phyloP scores from a whole-genome alignment of 2,888 invertebrate species.

The Acleris cristana region DNA sequence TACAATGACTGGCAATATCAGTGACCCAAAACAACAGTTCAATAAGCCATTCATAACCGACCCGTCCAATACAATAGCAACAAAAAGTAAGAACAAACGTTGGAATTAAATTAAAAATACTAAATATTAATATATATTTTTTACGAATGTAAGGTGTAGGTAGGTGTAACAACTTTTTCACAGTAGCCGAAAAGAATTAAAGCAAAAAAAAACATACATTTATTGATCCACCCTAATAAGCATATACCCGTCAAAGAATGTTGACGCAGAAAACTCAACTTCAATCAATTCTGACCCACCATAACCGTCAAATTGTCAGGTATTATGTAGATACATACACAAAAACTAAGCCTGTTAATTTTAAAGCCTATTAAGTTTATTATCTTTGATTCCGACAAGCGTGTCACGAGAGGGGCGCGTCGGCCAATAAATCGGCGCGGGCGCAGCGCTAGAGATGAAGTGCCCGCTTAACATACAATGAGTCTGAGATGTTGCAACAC shows the following conservation, averaged over 20 bases:
- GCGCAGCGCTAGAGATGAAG: conserved; percentile 77
- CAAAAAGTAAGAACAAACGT: background rate
- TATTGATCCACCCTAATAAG: too few species aligned
- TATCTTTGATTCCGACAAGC: conserved; percentile 40
- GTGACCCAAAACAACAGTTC: conserved; percentile 10
- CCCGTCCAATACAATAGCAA: background rate
- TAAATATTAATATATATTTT: too few species aligned
- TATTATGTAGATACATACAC: background rate
- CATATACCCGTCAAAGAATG: too few species aligned
- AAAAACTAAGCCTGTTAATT: conserved; percentile 28
- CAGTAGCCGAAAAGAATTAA: too few species aligned
- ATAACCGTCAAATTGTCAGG: background rate
- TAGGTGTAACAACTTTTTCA: too few species aligned
- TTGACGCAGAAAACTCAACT: too few species aligned
- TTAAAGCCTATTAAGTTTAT: conserved; percentile 35
- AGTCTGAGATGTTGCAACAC: conserved; percentile 72
- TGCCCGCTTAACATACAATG: conserved; percentile 83
- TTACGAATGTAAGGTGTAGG: too few species aligned
- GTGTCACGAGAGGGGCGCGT: conserved; percentile 75
- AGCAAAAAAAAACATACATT: too few species aligned
- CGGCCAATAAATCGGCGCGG: conserved; percentile 75
- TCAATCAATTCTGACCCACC: too few species aligned
- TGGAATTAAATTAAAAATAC: too few species aligned
- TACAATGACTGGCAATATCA: conserved; percentile 8
- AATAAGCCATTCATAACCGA: conserved; percentile 4